Conservation (phyloP, 1,140 invertebrate genomes). For the Ceratosolen solmsi region DNA sequence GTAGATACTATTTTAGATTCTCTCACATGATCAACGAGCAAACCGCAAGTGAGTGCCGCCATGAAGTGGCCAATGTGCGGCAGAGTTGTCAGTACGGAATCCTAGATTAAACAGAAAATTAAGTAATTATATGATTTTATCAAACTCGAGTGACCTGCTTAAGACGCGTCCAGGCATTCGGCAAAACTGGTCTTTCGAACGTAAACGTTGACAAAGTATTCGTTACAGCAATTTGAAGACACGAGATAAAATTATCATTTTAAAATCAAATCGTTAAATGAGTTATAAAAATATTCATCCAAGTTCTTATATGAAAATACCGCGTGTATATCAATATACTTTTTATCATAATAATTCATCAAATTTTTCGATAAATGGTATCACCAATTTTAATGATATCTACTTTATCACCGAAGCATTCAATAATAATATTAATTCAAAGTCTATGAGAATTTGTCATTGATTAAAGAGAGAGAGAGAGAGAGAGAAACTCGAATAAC, state of each 20-base stretch:
- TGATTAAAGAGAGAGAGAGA: too few relatives aligned
- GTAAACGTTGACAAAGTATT: too few relatives aligned
- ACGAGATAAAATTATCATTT: too few relatives aligned
- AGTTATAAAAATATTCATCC: not conserved
- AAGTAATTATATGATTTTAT: conserved; percentile 25
- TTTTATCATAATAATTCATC: not conserved
- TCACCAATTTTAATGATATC: too few relatives aligned
- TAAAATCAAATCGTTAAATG: not conserved
- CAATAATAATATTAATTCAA: too few relatives aligned
- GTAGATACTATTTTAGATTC: conserved; percentile 75
- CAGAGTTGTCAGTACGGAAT: conserved; percentile 75
- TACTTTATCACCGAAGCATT: too few relatives aligned
- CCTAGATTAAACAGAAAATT: conserved; percentile 61
- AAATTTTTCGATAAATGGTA: not conserved
- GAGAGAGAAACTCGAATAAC: too few relatives aligned
- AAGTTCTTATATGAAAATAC: not conserved
- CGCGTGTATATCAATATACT: not conserved
- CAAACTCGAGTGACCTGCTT: not conserved
- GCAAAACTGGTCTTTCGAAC: not conserved
- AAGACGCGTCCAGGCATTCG: not conserved
- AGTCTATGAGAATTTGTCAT: too few relatives aligned
- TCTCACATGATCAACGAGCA: conserved; percentile 76
- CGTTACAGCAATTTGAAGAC: too few relatives aligned
- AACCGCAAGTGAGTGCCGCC: conserved; percentile 75
- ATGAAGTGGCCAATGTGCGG: conserved; percentile 77